Evolutionary conservation across 2,113 vertebrate genomes (phyloP), one percentile per base, ranked within the genome.

Genomic region (Megaceryle maxima): DNA sequence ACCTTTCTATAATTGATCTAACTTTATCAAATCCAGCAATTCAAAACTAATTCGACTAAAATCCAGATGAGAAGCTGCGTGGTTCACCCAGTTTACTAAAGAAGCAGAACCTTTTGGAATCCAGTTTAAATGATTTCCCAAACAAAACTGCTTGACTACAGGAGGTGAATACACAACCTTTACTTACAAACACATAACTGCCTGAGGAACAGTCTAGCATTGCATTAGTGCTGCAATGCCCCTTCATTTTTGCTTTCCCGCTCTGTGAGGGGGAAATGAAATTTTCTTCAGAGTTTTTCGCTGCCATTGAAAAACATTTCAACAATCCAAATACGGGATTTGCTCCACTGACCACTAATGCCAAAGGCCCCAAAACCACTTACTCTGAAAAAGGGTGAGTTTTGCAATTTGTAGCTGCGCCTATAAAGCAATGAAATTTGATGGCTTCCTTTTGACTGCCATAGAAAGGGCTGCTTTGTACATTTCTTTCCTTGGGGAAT

Each of bases 401-500:
- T 82, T 56, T 73, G 51, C 44, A 91, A 77, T 95, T 80, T 91
- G 44, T 57, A 89, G 50, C 28, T 80, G 35, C 46, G 63, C n/a
- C 53, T 81, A 48, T 37, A 77, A 90, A 93, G 78, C 76, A 77
- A 91, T 60, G 76, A 95, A 92, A 92, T 83, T 26, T 76, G 35
- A 95, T 94, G 72, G 73, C 29, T 96, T 97, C 64, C 46, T 89
- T 92, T 86, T 19, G 63, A 57, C 46, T 95, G 59, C 57, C 43
- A 91, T 8, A 87, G 88, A 91, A 96, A 91, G 29, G 48, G 24
- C 29, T 89, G 33, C 79, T 95, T 97, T 86, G 53, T 90, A 55
- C 16, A 25, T 67, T 85, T 76, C 20, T 89, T 94, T 90, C 90
- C 92, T 88, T n/a, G 0, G 84, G 92, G 73, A 96, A 83, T 22